These are phyloP conservation scores for Phenganax subtilis DNA, from an alignment of 92 coral and sea anemone species.

Conservation along the genomic window DNA sequence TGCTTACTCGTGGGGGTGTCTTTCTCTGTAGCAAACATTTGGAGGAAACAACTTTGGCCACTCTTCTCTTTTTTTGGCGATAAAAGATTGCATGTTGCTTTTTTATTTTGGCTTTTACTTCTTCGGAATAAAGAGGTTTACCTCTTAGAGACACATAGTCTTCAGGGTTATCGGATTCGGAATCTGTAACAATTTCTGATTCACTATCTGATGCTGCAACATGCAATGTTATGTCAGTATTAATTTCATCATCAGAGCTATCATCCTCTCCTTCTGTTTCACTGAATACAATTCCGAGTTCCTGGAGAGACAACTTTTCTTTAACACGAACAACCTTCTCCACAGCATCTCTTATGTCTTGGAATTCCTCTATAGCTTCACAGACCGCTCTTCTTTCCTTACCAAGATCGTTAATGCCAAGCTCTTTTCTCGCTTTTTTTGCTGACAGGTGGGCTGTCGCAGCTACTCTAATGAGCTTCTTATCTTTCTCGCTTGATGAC, in stretches of 20 bases:
- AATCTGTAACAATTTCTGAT: conserved; percentile 29
- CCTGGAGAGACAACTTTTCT: conserved; percentile 33
- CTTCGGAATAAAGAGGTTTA: conserved; percentile 4
- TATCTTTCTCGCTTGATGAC: conserved; percentile 41
- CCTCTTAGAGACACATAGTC: conserved; percentile 47
- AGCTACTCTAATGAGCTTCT: conserved; percentile 40
- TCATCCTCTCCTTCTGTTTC: conserved; percentile 24
- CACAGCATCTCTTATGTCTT: conserved; percentile 43
- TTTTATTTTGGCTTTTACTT: conserved; percentile 33
- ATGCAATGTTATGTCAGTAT: neutral
- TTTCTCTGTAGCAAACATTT: conserved; percentile 38
- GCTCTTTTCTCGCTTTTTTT: conserved; percentile 31
- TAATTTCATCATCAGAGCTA: neutral
- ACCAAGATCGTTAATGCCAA: neutral
- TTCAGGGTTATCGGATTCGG: conserved; percentile 50
- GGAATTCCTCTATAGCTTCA: conserved; percentile 10
- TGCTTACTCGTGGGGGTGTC: conserved; percentile 32
- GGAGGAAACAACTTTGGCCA: conserved; percentile 23
- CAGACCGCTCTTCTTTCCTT: neutral
- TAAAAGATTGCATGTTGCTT: conserved; percentile 40
- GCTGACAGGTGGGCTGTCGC: conserved; percentile 44
- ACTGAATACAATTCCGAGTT: conserved; percentile 28
- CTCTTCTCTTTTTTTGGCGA: conserved; percentile 34
- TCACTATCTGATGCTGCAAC: neutral
- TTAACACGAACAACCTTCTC: conserved; percentile 40